These are phyloP conservation scores for Epinephelus moara DNA, from an alignment of 2,113 vertebrate species.

Conservation along the genomic window DNA sequence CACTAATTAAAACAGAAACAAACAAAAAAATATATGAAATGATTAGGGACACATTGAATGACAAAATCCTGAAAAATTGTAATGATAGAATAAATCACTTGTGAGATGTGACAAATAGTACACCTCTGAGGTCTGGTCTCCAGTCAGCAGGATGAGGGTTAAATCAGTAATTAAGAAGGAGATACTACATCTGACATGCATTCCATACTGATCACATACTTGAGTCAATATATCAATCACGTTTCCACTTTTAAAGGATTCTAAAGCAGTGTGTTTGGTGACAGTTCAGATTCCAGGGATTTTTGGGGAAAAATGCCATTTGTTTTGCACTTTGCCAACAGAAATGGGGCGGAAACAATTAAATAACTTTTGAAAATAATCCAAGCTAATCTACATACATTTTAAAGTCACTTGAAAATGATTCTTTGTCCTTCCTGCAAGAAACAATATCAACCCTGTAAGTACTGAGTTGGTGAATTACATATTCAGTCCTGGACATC, in stretches of 20 bases:
- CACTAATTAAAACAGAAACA: no score
- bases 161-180: background rate
- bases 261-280: background rate
- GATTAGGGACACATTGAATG: no score
- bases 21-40: no score
- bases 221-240: background rate
- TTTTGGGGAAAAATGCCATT: no score
- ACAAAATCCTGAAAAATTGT: no score
- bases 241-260: background rate
- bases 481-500: no score
- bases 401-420: background rate
- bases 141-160: no score
- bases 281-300: background rate
- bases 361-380: conserved; percentile 17
- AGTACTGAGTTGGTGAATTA: background rate
- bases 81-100: no score
- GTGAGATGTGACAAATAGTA: no score
- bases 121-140: no score
- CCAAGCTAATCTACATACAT: conserved; percentile 9
- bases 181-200: background rate
- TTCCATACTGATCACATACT: background rate
- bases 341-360: background rate
- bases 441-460: background rate
- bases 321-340: background rate
- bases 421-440: conserved; percentile 2